Evolutionary conservation across 1,140 invertebrate species (phyloP).

Genomic region (Bradysia coprophila): DNA sequence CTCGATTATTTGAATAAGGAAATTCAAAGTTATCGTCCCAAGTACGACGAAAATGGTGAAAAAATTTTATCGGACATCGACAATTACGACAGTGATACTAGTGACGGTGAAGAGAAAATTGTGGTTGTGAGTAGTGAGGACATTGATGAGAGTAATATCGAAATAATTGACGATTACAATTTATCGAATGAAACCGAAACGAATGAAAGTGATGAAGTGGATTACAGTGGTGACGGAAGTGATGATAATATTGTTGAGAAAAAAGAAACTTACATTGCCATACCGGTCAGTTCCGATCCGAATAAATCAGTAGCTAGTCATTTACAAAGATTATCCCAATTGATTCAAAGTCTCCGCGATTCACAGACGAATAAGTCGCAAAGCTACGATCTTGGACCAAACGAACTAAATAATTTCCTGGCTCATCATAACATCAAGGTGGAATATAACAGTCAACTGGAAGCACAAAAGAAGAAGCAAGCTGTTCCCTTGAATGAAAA

Average conservation of each 20-base stretch:
- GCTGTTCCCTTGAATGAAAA: not conserved
- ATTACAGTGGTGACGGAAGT: constrained; percentile 5
- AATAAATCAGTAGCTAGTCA: constrained; percentile 19
- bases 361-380: constrained; percentile 11
- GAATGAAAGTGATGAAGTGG: not conserved
- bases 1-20: not conserved
- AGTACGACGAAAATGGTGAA: constrained; percentile 1
- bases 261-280: not conserved
- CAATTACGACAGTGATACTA: constrained; percentile 12
- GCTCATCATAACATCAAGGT: constrained; percentile 21
- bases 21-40: not conserved
- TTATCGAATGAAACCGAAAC: not conserved
- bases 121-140: constrained; percentile 5
- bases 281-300: constrained; percentile 8
- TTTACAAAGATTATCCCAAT: constrained; percentile 17
- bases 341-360: constrained; percentile 21
- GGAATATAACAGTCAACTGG: constrained; percentile 13
- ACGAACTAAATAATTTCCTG: constrained; percentile 21
- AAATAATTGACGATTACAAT: not conserved
- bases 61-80: not conserved
- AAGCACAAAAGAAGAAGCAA: constrained; percentile 3
- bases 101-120: constrained; percentile 13
- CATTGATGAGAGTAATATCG: constrained; percentile 2
- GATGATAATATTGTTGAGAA: not conserved
- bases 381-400: constrained; percentile 16